Evolutionary conservation across 2,888 invertebrate genomes (phyloP).

Genomic region (Metallyticus violacea): DNA sequence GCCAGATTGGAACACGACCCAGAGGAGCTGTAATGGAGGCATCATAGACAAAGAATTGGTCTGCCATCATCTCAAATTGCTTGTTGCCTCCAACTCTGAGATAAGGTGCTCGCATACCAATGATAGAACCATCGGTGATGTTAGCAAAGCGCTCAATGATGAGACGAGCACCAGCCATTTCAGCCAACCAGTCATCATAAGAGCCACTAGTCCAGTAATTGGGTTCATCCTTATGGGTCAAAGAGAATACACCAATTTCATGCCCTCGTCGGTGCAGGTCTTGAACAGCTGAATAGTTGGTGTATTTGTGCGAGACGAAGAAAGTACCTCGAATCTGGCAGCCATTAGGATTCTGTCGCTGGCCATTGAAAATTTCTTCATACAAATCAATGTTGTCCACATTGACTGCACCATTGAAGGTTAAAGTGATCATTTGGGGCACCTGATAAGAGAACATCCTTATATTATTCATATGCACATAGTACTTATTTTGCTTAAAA

Average conservation of each 20-base stretch:
- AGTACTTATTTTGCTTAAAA: no score
- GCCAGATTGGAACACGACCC: slow-evolving; percentile 91
- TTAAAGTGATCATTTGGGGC: slow-evolving; percentile 90
- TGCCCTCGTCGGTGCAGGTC: slow-evolving; percentile 86
- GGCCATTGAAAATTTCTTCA: slow-evolving; percentile 84
- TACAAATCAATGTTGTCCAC: slow-evolving; percentile 91
- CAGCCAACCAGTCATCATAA: slow-evolving; percentile 90
- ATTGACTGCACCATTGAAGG: slow-evolving; percentile 90
- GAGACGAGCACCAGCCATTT: slow-evolving; percentile 88
- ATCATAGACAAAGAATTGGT: slow-evolving; percentile 92
- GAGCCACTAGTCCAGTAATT: slow-evolving; percentile 84
- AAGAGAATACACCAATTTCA: slow-evolving; percentile 87
- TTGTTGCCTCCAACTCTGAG: slow-evolving; percentile 89
- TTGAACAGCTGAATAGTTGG: slow-evolving; percentile 86
- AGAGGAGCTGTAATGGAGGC: slow-evolving; percentile 90
- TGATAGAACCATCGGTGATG: slow-evolving; percentile 87
- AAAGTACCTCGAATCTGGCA: slow-evolving; percentile 86
- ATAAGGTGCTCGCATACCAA: slow-evolving; percentile 85
- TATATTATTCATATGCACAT: no score
- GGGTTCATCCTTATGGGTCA: slow-evolving; percentile 90
- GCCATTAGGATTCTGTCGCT: slow-evolving; percentile 82
- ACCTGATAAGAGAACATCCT: slow-evolving; percentile 47
- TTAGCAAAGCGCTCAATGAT: slow-evolving; percentile 88
- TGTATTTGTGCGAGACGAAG: slow-evolving; percentile 90
- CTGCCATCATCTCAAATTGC: slow-evolving; percentile 96